These are phyloP conservation scores for Latrodectus hesperus DNA, from an alignment of 2,888 invertebrate genomes.

Conservation along the genomic window DNA sequence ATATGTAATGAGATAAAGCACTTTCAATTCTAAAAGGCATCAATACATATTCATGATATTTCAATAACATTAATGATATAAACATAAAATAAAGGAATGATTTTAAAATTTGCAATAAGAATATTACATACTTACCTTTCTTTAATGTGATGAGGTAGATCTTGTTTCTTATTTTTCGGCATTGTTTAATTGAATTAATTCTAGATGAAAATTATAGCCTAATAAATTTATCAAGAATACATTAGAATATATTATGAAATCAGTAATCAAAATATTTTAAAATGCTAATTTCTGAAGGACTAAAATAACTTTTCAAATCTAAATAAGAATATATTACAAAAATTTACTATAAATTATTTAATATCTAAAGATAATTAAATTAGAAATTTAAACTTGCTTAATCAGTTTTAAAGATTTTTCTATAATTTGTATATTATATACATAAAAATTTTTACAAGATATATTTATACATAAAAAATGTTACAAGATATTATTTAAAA, in stretches of 20 bases:
- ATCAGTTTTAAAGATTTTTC: no score
- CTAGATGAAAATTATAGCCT: background rate
- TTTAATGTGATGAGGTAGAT: conserved; percentile 28
- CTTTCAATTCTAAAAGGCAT: background rate
- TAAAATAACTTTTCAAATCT: background rate
- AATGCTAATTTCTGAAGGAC: background rate
- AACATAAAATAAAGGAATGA: background rate
- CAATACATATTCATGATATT: background rate
- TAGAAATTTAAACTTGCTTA: no score
- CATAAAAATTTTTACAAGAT: no score
- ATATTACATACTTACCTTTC: conserved; percentile 19
- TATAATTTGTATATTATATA: no score
- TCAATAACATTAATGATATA: background rate
- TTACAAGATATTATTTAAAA: no score
- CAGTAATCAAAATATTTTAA: background rate
- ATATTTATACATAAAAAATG: no score
- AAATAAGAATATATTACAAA: background rate
- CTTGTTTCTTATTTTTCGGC: background rate
- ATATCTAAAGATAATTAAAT: background rate
- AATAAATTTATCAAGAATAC: background rate
- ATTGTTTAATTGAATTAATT: background rate
- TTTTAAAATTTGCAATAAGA: background rate
- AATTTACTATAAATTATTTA: background rate
- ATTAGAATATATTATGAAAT: background rate
- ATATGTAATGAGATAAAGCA: no score